A percentile compares a stretch with the other conserved stretches of the same genome.
Evolutionary conservation across 1,140 invertebrate species (phyloP).

Genomic region (Neomicropteryx cornuta): DNA sequence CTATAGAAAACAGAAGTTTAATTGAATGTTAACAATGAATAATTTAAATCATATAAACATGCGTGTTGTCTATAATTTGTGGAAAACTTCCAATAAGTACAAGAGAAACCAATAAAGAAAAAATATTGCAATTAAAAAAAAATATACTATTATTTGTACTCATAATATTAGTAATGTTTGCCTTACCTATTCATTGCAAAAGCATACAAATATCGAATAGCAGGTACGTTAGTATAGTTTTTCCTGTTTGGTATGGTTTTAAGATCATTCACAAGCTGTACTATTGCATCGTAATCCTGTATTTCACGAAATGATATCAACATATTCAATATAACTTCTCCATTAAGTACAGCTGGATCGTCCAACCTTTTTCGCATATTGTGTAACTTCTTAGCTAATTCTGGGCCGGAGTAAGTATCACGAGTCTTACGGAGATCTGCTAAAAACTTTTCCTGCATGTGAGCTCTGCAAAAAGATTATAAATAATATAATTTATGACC

Average conservation of each 20-base stretch:
- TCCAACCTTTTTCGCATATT: constrained; percentile 89
- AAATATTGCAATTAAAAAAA: too few species aligned
- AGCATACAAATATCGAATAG: constrained; percentile 88
- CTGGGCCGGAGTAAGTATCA: constrained; percentile 76
- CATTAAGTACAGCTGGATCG: constrained; percentile 92
- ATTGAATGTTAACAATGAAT: too few species aligned
- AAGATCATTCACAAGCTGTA: constrained; percentile 91
- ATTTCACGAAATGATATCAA: constrained; percentile 86
- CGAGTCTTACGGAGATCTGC: constrained; percentile 86
- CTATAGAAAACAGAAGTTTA: too few species aligned
- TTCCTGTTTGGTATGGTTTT: constrained; percentile 85
- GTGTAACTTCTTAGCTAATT: constrained; percentile 74
- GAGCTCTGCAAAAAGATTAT: constrained; percentile 56
- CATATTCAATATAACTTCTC: constrained; percentile 89
- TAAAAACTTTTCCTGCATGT: constrained; percentile 97
- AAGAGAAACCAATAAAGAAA: too few species aligned
- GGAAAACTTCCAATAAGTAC: too few species aligned
- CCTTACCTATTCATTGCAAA: constrained; percentile 89
- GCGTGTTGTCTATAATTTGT: too few species aligned
- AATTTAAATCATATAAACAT: too few species aligned
- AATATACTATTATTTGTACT: too few species aligned
- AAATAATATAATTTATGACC: constrained; percentile 10
- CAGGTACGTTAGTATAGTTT: constrained; percentile 79
- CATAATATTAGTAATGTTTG: too few species aligned
- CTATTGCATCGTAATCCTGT: constrained; percentile 97